Conservation (phyloP, 2,113 vertebrate species). For the Caretta caretta region DNA sequence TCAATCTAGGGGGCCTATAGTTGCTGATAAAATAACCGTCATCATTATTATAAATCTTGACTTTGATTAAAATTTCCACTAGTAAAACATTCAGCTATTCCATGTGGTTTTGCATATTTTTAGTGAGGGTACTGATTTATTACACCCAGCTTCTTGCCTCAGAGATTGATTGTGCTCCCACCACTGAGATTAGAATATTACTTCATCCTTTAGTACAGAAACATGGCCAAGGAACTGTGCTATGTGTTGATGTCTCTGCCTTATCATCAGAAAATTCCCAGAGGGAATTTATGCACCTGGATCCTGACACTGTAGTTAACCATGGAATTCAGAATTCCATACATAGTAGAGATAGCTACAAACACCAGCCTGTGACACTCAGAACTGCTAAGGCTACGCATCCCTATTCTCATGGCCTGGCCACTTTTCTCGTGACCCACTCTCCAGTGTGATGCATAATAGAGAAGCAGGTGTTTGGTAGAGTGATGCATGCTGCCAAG, state of each 20-base stretch:
- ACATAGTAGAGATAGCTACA: background rate
- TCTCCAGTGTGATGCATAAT: background rate
- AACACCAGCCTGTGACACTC: background rate
- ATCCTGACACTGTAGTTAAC: background rate
- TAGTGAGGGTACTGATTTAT: background rate
- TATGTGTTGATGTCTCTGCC: background rate
- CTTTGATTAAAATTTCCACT: background rate
- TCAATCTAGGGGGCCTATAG: background rate
- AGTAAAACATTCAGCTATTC: background rate
- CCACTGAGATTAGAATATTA: background rate
- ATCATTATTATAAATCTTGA: background rate
- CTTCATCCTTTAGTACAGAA: background rate
- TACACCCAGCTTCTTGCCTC: background rate
- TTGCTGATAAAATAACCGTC: background rate
- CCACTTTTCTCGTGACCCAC: background rate
- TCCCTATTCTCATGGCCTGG: fast-evolving
- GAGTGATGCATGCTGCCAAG: background rate
- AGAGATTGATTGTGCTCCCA: background rate
- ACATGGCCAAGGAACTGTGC: background rate
- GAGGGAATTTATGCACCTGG: background rate
- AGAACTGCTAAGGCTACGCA: background rate
- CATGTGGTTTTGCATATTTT: background rate
- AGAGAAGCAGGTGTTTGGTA: background rate
- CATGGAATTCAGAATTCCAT: background rate
- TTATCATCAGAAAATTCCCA: background rate